Conservation (phyloP, 2,888 invertebrate genomes). For the Adelognathus sp. region DNA sequence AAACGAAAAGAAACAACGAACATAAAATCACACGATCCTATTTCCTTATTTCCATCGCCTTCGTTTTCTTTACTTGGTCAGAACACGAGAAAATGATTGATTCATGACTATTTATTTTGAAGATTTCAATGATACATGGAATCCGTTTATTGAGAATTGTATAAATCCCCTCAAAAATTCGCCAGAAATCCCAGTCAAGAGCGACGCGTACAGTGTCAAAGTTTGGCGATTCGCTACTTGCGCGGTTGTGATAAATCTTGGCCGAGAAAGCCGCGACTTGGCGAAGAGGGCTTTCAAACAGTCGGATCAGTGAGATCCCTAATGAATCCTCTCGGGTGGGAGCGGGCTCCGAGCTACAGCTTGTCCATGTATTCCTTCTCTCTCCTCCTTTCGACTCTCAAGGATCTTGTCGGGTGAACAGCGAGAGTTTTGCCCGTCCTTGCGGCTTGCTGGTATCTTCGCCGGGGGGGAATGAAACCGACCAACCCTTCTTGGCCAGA, state of each 20-base stretch:
- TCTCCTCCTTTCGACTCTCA: conserved; percentile 46
- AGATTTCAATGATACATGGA: no score
- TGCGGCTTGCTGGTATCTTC: conserved; percentile 56
- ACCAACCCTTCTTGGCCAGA: not conserved
- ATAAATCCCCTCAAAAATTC: conserved; percentile 5
- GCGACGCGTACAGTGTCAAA: conserved; percentile 14
- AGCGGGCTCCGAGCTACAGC: conserved; percentile 66
- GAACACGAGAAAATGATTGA: no score
- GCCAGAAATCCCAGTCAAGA: not conserved
- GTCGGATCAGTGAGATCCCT: conserved; percentile 77
- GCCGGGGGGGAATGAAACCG: conserved; percentile 6
- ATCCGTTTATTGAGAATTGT: no score
- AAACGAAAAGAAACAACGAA: no score
- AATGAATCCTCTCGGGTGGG: conserved; percentile 74
- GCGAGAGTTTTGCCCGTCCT: conserved; percentile 56
- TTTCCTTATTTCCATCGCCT: no score
- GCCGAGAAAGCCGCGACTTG: conserved; percentile 55
- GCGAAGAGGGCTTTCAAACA: conserved; percentile 63
- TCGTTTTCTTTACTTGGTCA: no score
- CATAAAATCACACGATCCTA: no score
- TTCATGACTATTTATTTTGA: no score
- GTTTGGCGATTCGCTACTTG: conserved; percentile 42
- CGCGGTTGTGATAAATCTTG: conserved; percentile 75
- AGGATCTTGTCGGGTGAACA: conserved; percentile 47
- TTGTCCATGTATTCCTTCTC: conserved; percentile 30